A percentile compares a stretch with the other conserved stretches of the same genome.
phyloP scores from a whole-genome alignment of 2,888 invertebrate species.

The Agrenia bidenticulata region DNA sequence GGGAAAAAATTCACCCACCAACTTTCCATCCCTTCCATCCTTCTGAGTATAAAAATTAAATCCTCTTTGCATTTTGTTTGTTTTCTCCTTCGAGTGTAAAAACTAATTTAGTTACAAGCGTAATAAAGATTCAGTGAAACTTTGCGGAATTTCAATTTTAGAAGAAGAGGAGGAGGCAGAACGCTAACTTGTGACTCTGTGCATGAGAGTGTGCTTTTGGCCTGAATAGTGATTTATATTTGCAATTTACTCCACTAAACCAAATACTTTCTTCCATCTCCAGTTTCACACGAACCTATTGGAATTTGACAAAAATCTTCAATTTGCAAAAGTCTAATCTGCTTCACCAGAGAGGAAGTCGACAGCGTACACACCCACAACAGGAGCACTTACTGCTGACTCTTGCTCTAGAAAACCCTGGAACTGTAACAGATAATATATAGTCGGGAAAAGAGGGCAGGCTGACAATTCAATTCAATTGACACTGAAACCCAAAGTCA shows the following conservation, averaged over 20 bases:
- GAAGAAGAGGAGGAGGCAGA: neutral
- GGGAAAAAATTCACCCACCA: neutral
- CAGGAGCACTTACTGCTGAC: no score
- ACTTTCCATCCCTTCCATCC: neutral
- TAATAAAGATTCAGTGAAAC: conserved; percentile 10
- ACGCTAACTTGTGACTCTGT: conserved; percentile 1
- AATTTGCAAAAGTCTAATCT: conserved; percentile 10
- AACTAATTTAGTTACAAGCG: conserved; percentile 9
- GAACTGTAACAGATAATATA: no score
- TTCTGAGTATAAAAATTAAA: neutral
- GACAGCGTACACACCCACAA: no score
- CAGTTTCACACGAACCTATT: neutral
- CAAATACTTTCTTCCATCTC: conserved; percentile 3
- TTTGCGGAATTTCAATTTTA: conserved; percentile 1
- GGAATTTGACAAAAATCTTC: conserved; percentile 6
- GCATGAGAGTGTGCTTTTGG: neutral
- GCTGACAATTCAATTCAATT: conserved; percentile 10
- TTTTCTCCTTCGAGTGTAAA: conserved; percentile 8
- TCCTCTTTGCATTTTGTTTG: neutral
- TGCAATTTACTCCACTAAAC: neutral
- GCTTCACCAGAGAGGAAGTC: neutral
- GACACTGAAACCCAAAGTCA: conserved; percentile 7
- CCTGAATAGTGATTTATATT: conserved; percentile 1
- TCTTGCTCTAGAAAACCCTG: no score
- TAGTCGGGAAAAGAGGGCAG: neutral